phyloP scores from a whole-genome alignment of 2,113 vertebrate genomes.

The Astur gentilis region DNA sequence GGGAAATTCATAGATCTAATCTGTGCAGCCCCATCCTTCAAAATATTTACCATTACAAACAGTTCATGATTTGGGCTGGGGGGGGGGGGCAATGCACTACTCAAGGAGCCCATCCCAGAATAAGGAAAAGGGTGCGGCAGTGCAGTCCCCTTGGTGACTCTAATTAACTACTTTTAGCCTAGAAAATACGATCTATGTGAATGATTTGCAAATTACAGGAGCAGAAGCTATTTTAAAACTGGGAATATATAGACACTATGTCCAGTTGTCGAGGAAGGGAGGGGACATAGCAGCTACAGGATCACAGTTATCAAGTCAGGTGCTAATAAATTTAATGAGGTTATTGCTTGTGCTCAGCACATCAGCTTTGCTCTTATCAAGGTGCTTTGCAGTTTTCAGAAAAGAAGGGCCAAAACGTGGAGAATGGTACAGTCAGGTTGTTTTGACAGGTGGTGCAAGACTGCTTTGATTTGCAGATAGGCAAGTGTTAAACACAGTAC shows the following conservation, averaged over 20 bases:
- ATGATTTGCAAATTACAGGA: not conserved
- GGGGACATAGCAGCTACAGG: not conserved
- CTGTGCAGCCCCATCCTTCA: not conserved
- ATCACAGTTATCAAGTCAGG: constrained; percentile 15
- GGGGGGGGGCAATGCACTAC: not conserved
- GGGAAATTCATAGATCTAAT: not conserved
- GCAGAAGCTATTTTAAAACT: constrained; percentile 35
- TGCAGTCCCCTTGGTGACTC: not conserved
- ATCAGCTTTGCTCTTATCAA: not conserved
- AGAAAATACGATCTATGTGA: not conserved
- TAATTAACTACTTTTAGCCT: constrained; percentile 31
- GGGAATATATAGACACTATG: constrained; percentile 10
- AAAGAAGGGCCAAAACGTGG: not conserved
- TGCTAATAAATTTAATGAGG: constrained; percentile 43
- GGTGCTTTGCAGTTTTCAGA: not conserved
- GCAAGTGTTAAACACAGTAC: not conserved
- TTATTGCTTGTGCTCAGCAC: not conserved
- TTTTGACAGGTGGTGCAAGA: not conserved
- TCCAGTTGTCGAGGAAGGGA: constrained; percentile 29
- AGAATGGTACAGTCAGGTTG: not conserved
- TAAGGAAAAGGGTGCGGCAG: not conserved
- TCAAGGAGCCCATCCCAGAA: not conserved
- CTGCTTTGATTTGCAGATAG: not conserved
- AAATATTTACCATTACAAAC: not conserved
- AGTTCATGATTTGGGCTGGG: not conserved